Percentiles rank a stretch among this genome's conserved stretches.
Conservation (phyloP, 37 sponge, comb jelly and placozoan genomes). For the Eunapius fragilis region DNA sequence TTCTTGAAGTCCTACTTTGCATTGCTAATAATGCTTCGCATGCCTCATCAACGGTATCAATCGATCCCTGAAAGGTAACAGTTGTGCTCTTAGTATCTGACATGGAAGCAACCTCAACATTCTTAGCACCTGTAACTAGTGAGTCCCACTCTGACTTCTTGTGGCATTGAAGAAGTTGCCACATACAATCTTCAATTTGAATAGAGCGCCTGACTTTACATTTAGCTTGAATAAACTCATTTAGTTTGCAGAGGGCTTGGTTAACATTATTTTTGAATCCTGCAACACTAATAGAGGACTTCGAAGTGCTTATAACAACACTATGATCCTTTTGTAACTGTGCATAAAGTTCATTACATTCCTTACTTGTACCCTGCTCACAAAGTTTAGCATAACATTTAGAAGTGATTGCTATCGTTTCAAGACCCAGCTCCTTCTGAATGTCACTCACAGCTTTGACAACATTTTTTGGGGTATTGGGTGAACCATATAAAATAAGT, state of each 20-base stretch:
- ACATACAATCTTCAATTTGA: constrained; percentile 24
- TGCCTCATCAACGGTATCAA: not conserved
- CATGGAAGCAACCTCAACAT: not conserved
- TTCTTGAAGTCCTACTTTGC: not conserved
- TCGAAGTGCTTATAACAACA: not conserved
- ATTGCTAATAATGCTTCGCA: not conserved
- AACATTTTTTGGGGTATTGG: not conserved
- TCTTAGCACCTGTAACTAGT: not conserved
- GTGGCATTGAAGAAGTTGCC: constrained; percentile 21
- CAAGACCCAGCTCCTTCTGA: not conserved
- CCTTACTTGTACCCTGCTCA: not conserved
- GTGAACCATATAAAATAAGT: not conserved
- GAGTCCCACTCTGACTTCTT: constrained; percentile 26
- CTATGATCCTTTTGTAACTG: not conserved
- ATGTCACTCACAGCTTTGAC: not conserved
- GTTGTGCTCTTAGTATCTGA: not conserved
- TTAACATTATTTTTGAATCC: constrained; percentile 19
- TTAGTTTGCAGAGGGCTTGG: not conserved
- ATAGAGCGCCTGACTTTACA: constrained; percentile 5
- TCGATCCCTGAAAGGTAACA: not conserved
- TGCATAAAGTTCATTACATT: not conserved
- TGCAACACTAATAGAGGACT: constrained; percentile 7
- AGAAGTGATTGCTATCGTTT: not conserved
- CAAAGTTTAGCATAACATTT: not conserved
- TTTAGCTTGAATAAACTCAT: constrained; percentile 29